A percentile compares a stretch with the other conserved stretches of the same genome.
phyloP scores from a whole-genome alignment of 2,888 invertebrate species.

The Ormyrus pomaceus region DNA sequence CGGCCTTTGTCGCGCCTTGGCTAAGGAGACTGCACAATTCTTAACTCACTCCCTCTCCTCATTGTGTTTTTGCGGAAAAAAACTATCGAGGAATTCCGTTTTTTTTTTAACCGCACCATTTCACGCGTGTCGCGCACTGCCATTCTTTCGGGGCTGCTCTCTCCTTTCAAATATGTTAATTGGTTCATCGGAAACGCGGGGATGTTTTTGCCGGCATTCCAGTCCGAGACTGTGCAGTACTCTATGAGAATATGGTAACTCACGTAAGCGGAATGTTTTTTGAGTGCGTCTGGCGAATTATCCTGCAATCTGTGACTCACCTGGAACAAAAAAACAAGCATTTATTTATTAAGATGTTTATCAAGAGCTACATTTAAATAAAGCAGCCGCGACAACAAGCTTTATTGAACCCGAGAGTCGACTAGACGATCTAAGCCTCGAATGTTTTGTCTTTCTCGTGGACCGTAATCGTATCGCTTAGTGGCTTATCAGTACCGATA shows the following conservation, averaged over 20 bases:
- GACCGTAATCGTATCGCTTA: slow-evolving; percentile 69
- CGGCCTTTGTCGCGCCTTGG: slow-evolving; percentile 22
- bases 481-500: slow-evolving; percentile 72
- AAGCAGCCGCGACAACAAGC: background rate
- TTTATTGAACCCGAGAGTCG: slow-evolving; percentile 27
- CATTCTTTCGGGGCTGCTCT: slow-evolving; percentile 34
- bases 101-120: slow-evolving; percentile 35
- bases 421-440: slow-evolving; percentile 30
- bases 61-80: slow-evolving; percentile 29
- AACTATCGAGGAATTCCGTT: slow-evolving; percentile 48
- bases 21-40: slow-evolving; percentile 33
- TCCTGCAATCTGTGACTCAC: slow-evolving; percentile 44
- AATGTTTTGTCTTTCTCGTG: slow-evolving; percentile 72
- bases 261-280: slow-evolving; percentile 24
- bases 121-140: slow-evolving; percentile 44
- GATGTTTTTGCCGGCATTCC: slow-evolving; percentile 32
- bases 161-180: slow-evolving; percentile 54
- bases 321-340: slow-evolving; percentile 47
- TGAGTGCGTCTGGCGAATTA: slow-evolving; percentile 19
- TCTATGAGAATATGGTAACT: slow-evolving; percentile 37
- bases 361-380: background rate
- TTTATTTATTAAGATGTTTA: slow-evolving; percentile 6
- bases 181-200: slow-evolving; percentile 52
- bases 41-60: slow-evolving; percentile 19
- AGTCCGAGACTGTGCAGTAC: background rate